Evolutionary conservation across 2,113 vertebrate species (phyloP).

Genomic region (Tragelaphus imberbis): DNA sequence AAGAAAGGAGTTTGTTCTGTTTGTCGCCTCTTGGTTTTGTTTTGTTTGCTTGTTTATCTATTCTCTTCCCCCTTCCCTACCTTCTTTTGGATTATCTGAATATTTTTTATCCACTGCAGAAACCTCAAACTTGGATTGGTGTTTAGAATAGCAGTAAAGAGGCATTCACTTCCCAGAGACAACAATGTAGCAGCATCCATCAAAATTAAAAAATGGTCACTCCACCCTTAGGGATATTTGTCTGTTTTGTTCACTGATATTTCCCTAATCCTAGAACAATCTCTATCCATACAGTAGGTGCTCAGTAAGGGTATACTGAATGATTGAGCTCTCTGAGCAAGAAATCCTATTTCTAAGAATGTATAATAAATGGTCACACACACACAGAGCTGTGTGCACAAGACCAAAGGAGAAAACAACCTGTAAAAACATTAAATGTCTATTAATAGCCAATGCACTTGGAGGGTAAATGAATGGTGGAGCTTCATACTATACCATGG

Average conservation of each 20-base stretch:
- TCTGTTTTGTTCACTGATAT: not conserved
- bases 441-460: not conserved
- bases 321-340: not conserved
- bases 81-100: not conserved
- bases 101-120: not conserved
- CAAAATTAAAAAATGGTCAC: not conserved
- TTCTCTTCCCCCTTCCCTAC: not conserved
- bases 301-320: not conserved
- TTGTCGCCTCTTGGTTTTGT: not conserved
- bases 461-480: not conserved
- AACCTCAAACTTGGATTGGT: not conserved
- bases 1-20: not conserved
- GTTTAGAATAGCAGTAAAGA: not conserved
- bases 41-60: not conserved
- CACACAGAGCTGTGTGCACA: not conserved
- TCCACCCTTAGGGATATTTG: not conserved
- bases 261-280: not conserved
- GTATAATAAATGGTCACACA: not conserved
- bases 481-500: not conserved
- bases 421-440: not conserved
- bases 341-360: not conserved
- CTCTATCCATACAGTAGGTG: not conserved
- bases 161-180: not conserved
- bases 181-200: not conserved
- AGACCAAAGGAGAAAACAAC: not conserved